Base-by-base conservation (phyloP, 2,113 vertebrate genomes). In the Hypanus sabinus region DNA sequence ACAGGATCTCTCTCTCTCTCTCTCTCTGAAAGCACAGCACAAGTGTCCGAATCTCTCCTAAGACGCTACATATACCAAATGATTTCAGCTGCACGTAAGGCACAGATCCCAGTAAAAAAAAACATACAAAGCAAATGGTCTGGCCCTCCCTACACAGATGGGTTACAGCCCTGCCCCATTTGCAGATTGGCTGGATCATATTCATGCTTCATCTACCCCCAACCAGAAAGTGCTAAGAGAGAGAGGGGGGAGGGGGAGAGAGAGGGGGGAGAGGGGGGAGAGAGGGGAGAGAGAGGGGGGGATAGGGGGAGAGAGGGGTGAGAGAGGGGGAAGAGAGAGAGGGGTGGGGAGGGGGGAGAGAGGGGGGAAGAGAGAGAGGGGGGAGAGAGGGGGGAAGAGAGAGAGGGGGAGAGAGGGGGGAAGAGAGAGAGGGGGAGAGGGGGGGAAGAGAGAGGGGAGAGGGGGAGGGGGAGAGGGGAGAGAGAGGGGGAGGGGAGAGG, bases 41-140 rank as follows among this genome's bases (percentile, higher is more conserved):
- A 71, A 55, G 90, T 93, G 90, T 24, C 68, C n/a, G 36, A 46
- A 11, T 73, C 20, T 68, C 68, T 38, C 85, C n/a, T 10, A 46
- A 93, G 90, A 38, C 65, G 73, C 91, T 55, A 55, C 91, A 93
- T 6, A 93, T 93, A 68, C 91, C 91, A 93, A 93, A 93, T 93
- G 91, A 70, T 93, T 75, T 93, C 65, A 75, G 91, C 91, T 93
- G 91, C 91, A 93, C 75, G 91, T 36, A 75, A 73, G 36, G 33
- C 91, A 27, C 91, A 93, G 70, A 22, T 90, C 90, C 68, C 68
- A 71, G 90, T 65, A 36, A 65, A 91, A 93, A 93, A 93, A 33
- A 93, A 70, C 91, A 92, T 71, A 33, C 91, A 73, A 93, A 93
- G 91, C 91, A 55, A 93, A 93, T 73, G 65, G 91, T 55, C 38